Base-by-base conservation (phyloP, 2,113 vertebrate genomes). In the Salvelinus alpinus region DNA sequence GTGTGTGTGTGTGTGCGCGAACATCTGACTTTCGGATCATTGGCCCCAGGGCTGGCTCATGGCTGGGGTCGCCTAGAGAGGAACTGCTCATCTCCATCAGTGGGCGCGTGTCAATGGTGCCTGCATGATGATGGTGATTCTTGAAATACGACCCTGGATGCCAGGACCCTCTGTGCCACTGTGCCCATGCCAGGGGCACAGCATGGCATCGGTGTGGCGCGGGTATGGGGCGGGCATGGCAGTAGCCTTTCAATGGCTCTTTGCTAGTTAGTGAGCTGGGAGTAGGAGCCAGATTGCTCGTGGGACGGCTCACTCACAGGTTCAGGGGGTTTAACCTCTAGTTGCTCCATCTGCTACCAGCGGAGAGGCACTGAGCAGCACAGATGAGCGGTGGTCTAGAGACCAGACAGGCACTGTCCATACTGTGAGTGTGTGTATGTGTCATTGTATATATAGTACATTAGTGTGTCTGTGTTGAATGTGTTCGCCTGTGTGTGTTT, bases 241-340 rank as follows among this genome's bases (percentile, higher is more conserved):
- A 78, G 8, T 44, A 62, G 78, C 78, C 85, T 77, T 67, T 22
- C 59, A 62, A n/a, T 22, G 59, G n/a, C 38, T 44, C 38, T 44
- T 44, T n/a, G n/a, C 25, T 8, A 27, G 25, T 14, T 78, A 34
- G 70, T 27, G 73, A 78, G 64, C 68, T 20, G 34, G n/a, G 72
- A 1, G 54, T 62, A n/a, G 3, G 73, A n/a, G n/a, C 71, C 75
- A 64, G 72, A 11, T 29, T 60, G 31, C 13, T 47, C 9, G 31
- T 64, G 64, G 25, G 64, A 5, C 1, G 25, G 72, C 77, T 65
- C 67, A 69, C 71, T 77, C 71, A 78, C 83, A 79, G 82, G 86
- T 85, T 81, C 71, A 59, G 78, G 71, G 70, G 74, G 59, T 76
- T 86, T 88, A 89, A 88, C 88, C 85, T 85, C 82, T 88, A 79